Evolutionary conservation across 2,113 vertebrate species (phyloP).

Genomic region (Thinocorus orbignyianus): DNA sequence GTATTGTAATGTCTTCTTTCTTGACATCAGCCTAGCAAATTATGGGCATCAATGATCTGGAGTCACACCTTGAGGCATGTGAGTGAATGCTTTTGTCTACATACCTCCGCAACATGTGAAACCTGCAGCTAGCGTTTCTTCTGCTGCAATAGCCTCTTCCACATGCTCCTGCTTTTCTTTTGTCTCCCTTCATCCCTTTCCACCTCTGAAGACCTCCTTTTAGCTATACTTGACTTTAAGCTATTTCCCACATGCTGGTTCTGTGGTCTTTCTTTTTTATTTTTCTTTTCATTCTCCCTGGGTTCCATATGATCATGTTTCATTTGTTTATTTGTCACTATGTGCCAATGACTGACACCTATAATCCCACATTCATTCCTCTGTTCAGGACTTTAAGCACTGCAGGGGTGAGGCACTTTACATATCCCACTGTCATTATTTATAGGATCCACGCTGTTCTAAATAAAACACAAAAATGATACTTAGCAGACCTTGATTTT

Average conservation of each 20-base stretch:
- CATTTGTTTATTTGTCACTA: conserved; percentile 1
- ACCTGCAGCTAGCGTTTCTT: not conserved
- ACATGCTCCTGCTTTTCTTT: not conserved
- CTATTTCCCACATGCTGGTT: not conserved
- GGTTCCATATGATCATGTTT: not conserved
- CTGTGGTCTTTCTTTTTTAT: not conserved
- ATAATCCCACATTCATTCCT: not conserved
- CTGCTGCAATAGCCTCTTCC: not conserved
- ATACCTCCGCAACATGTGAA: not conserved
- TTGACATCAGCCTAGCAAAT: not conserved
- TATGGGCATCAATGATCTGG: not conserved
- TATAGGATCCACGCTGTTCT: not conserved
- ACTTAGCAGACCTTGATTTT: not conserved
- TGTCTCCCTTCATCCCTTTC: not conserved
- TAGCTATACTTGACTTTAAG: not conserved
- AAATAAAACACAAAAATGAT: not conserved
- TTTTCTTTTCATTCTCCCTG: not conserved
- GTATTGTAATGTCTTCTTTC: not conserved
- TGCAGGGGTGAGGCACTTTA: not conserved
- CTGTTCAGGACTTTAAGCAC: not conserved
- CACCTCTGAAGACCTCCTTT: not conserved
- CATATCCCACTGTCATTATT: not conserved
- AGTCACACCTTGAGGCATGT: not conserved
- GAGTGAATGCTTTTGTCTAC: not conserved
- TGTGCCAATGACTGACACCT: not conserved